phyloP scores from a whole-genome alignment of 1,140 invertebrate species.

The Temnothorax curvispinosus region DNA sequence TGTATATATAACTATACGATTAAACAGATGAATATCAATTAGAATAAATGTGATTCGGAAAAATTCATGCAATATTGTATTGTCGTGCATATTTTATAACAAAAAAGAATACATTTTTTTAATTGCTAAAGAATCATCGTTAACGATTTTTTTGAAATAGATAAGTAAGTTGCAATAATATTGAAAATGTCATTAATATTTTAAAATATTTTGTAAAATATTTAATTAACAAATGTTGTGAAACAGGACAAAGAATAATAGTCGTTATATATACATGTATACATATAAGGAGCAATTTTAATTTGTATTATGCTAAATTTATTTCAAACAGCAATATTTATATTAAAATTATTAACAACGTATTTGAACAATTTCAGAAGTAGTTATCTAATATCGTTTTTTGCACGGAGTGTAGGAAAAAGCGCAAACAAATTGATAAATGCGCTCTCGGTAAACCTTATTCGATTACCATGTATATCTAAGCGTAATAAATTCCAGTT shows the following conservation, averaged over 20 bases:
- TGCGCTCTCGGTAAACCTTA: not conserved
- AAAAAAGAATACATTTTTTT: not conserved
- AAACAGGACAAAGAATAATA: not conserved
- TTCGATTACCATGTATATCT: slow-evolving; percentile 3
- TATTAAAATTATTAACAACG: not conserved
- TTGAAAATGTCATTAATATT: not conserved
- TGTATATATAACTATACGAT: slow-evolving; percentile 8
- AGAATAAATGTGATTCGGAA: not conserved
- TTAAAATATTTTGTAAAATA: not conserved
- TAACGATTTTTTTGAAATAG: not conserved
- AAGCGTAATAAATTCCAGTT: slow-evolving; percentile 20
- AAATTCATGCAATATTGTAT: slow-evolving; percentile 5
- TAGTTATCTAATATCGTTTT: not conserved
- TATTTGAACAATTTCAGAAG: slow-evolving; percentile 9
- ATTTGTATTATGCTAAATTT: not conserved
- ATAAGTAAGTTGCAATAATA: not conserved
- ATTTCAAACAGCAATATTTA: slow-evolving; percentile 5
- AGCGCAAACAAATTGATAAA: slow-evolving; percentile 12
- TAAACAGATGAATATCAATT: slow-evolving; percentile 46
- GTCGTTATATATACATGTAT: not conserved
- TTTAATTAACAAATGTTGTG: not conserved
- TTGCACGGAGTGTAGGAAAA: not conserved
- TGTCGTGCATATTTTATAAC: not conserved
- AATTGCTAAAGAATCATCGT: not conserved
- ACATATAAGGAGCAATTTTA: not conserved